A percentile compares a stretch with the other conserved stretches of the same genome.
These are phyloP conservation scores for Pardosa pseudoannulata DNA, from an alignment of 2,888 invertebrate genomes.

Conservation along the genomic window DNA sequence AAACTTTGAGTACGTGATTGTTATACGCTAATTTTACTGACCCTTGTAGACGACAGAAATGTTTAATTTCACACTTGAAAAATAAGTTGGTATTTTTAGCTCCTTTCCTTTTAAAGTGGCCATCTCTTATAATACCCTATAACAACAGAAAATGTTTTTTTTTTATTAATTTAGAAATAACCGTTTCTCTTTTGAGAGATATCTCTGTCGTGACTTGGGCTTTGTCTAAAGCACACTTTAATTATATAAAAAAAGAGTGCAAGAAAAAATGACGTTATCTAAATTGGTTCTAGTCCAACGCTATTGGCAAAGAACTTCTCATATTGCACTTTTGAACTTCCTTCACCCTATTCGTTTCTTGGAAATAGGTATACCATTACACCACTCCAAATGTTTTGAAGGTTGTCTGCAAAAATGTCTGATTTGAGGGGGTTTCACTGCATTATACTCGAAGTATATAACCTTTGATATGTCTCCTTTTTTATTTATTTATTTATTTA, in stretches of 20 bases:
- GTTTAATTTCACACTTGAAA: not conserved
- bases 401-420: not conserved
- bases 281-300: conserved; percentile 1
- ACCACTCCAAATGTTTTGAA: not conserved
- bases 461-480: too few species aligned
- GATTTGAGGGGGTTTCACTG: too few species aligned
- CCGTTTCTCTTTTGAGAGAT: too few species aligned
- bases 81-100: not conserved
- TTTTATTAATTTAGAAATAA: too few species aligned
- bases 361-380: not conserved
- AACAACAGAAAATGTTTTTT: too few species aligned
- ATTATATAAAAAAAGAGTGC: too few species aligned
- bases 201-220: too few species aligned
- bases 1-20: conserved; percentile 9
- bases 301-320: not conserved
- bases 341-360: not conserved
- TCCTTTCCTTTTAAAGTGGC: not conserved
- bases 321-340: not conserved
- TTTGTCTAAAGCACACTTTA: too few species aligned
- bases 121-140: not conserved
- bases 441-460: too few species aligned
- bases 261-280: not conserved
- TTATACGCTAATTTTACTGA: conserved; percentile 5
- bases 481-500: too few species aligned
- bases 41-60: not conserved